Conservation (phyloP, 2,113 vertebrate species). For the Xiphorhynchus elegans region DNA sequence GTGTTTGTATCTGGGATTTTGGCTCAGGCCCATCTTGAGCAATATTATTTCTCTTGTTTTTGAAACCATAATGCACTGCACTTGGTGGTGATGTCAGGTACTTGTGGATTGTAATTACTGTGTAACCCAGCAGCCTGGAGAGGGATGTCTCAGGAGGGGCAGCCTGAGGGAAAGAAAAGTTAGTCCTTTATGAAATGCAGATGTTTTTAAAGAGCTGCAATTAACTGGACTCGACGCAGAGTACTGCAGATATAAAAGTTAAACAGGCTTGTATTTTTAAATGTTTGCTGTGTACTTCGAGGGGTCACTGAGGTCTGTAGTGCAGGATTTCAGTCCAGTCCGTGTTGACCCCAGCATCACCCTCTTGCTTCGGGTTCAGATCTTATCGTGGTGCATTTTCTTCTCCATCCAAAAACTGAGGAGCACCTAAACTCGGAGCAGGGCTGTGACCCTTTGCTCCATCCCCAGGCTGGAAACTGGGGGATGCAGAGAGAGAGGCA, state of each 20-base stretch:
- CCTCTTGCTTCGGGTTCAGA: neutral
- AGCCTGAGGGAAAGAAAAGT: conserved; percentile 34
- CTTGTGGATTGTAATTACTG: conserved; percentile 32
- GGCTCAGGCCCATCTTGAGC: conserved; percentile 1
- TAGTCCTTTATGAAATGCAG: conserved; percentile 70
- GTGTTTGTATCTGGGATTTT: conserved; percentile 38
- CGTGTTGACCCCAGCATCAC: neutral
- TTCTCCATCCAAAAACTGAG: neutral
- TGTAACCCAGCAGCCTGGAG: conserved; percentile 57
- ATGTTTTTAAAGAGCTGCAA: conserved; percentile 67
- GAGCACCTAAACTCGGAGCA: neutral
- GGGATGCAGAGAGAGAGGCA: neutral
- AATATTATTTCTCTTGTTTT: conserved; percentile 39
- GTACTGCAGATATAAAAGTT: conserved; percentile 29
- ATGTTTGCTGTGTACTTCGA: conserved; percentile 31
- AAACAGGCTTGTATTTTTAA: conserved; percentile 57
- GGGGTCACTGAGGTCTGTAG: neutral
- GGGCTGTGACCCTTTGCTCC: neutral
- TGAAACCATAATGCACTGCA: conserved; percentile 29
- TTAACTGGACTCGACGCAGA: conserved; percentile 54
- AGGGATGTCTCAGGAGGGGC: conserved; percentile 39
- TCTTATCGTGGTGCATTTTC: neutral
- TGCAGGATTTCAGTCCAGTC: neutral
- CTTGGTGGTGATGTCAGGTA: conserved; percentile 60
- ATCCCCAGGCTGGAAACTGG: neutral